Percentiles rank a stretch among this genome's conserved stretches.
Evolutionary conservation across 2,888 invertebrate genomes (phyloP).

Genomic region (Tetragonisca angustula): DNA sequence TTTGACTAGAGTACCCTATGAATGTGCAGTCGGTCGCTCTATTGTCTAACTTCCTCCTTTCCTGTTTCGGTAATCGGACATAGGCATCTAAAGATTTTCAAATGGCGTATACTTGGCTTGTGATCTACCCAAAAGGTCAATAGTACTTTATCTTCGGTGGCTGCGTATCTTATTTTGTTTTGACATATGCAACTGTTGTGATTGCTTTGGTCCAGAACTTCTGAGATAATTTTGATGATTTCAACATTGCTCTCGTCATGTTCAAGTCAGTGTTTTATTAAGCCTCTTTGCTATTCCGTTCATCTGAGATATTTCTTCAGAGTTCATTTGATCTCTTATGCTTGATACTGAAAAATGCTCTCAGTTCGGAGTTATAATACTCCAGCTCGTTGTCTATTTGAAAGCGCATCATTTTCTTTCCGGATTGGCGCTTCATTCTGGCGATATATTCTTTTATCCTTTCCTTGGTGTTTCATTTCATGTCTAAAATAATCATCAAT

Average conservation of each 20-base stretch:
- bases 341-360: conserved; percentile 11
- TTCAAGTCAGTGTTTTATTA: neutral
- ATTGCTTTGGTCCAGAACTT: conserved; percentile 19
- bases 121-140: neutral
- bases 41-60: neutral
- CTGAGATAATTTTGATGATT: neutral
- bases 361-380: neutral
- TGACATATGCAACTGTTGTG: conserved; percentile 2
- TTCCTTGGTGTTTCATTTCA: too few species aligned
- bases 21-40: neutral
- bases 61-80: neutral
- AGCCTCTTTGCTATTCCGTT: neutral
- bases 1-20: neutral
- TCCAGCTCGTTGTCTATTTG: conserved; percentile 1
- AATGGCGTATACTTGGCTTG: conserved; percentile 12
- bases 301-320: neutral
- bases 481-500: too few species aligned
- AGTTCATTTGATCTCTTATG: conserved; percentile 5
- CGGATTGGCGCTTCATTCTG: too few species aligned
- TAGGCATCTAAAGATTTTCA: conserved; percentile 21
- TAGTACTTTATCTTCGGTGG: neutral
- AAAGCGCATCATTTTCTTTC: too few species aligned
- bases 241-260: conserved; percentile 4
- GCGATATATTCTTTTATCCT: too few species aligned
- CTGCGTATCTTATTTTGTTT: neutral